Conservation (phyloP, 2,888 invertebrate species). For the Ganaspis brasiliensis region DNA sequence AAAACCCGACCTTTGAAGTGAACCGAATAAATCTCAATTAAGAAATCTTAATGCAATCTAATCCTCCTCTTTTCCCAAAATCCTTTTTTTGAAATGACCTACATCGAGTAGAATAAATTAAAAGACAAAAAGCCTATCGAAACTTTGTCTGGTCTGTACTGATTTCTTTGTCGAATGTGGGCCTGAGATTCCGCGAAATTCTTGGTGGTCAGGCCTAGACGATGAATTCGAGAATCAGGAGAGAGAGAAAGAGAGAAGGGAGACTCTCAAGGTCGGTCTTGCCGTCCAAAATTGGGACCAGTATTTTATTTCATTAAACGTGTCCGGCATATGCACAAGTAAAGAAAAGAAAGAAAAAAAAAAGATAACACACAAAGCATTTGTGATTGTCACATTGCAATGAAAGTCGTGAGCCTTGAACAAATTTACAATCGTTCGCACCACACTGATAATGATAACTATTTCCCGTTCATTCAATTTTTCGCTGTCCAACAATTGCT, state of each 20-base stretch:
- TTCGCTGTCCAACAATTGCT: not conserved
- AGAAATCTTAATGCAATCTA: conserved; percentile 26
- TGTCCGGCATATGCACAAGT: not conserved
- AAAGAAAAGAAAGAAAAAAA: not conserved
- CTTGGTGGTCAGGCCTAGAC: conserved; percentile 58
- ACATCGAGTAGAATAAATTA: conserved; percentile 34
- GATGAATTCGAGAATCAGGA: conserved; percentile 45
- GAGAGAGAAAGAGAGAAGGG: conserved; percentile 41
- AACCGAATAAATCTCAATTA: conserved; percentile 20
- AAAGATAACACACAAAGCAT: conserved; percentile 55
- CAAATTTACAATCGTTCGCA: conserved; percentile 62
- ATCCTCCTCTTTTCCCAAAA: conserved; percentile 7
- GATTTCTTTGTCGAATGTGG: conserved; percentile 64
- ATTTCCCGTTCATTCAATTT: conserved; percentile 24
- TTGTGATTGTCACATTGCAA: conserved; percentile 54
- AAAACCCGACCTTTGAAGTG: not conserved
- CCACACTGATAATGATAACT: not conserved
- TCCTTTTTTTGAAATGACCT: conserved; percentile 34
- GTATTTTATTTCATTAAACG: conserved; percentile 15
- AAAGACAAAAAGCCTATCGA: conserved; percentile 11
- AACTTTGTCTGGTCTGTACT: conserved; percentile 48
- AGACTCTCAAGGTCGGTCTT: conserved; percentile 35
- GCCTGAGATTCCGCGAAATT: conserved; percentile 61
- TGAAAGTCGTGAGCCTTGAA: conserved; percentile 56
- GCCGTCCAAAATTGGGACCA: conserved; percentile 16